phyloP scores from a whole-genome alignment of 1,140 invertebrate genomes.

The Lepidostoma basale region DNA sequence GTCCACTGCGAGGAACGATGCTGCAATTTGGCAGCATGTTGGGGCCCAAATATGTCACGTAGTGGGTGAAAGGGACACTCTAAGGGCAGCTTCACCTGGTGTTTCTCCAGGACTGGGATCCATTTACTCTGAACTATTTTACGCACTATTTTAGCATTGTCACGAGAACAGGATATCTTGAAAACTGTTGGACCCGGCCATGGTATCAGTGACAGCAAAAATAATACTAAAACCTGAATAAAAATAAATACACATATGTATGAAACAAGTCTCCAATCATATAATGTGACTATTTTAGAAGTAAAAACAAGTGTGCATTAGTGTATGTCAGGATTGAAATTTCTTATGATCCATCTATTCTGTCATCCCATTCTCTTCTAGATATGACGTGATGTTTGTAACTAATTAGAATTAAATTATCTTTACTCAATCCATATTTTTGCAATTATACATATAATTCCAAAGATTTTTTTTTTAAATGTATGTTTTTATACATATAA shows the following conservation, averaged over 20 bases:
- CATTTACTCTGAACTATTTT: constrained; percentile 90
- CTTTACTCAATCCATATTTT: too few species aligned
- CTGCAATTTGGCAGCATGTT: constrained; percentile 81
- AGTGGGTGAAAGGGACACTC: constrained; percentile 89
- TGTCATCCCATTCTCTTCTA: too few species aligned
- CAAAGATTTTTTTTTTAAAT: too few species aligned
- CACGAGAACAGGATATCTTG: constrained; percentile 85
- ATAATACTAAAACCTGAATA: constrained; percentile 74
- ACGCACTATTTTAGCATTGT: constrained; percentile 86
- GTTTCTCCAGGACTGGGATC: constrained; percentile 84
- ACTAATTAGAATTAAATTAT: too few species aligned
- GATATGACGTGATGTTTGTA: too few species aligned
- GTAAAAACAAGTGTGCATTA: not conserved
- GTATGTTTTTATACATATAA: too few species aligned
- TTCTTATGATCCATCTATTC: too few species aligned
- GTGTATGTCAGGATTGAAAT: not conserved
- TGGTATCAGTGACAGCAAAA: constrained; percentile 81
- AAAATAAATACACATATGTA: constrained; percentile 4
- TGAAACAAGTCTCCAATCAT: not conserved
- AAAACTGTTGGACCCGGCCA: constrained; percentile 85
- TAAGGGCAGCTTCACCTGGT: constrained; percentile 78
- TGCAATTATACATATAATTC: too few species aligned
- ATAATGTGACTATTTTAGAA: not conserved
- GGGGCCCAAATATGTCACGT: constrained; percentile 84
- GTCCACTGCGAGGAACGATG: constrained; percentile 87